Base-by-base conservation (phyloP, 2,797 vertebrate species). In the Podarcis siculus region DNA sequence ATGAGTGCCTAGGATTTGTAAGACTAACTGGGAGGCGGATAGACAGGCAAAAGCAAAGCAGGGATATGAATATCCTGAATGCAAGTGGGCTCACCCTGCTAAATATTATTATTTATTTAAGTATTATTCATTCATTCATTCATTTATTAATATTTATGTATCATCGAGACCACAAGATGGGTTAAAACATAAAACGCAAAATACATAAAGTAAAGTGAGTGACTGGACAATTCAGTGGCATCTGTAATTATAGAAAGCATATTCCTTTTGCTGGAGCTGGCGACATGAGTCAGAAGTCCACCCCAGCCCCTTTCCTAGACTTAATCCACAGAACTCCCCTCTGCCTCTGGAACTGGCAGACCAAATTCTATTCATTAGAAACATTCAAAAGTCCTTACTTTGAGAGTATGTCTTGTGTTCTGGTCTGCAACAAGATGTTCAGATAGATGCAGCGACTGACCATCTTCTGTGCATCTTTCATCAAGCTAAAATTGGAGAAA, bases 391-490 rank as follows among this genome's bases (percentile, higher is more conserved):
- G 39, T 12, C 89, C 97, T 93, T 95, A 99, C 98, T 98, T 98
- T 89, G 98, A 97, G 3, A 99, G 96, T 86, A 98, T 92, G 86
- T 99, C 98, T 0, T 98, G 98, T 3, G 98, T 97, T 1, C 97
- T 98, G 0, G 98, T 99, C 95, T 99, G 98, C 89, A 99, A 97
- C 37, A 99, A 94, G 93, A 99, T 98, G 95, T 99, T 99, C 89
- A 99, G 95, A 95, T 99, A 99, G 93, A 99, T 98, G 91, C 99
- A 99, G 37, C 98, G 97, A 90, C 98, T 98, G 94, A 99, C 99
- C 98, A 99, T 98, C 97, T 99, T 99, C 87, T 98, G 97, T 0
- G 98, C 98, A 25, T 98, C 98, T 95, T 99, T 99, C 99, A 99
- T 99, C 2, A 99, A 95, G 92, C 99, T 99, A 95, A 4, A 79